Evolutionary conservation across 2,888 invertebrate genomes (phyloP), one percentile per base, ranked within the genome.

Genomic region (Bombyx huttoni): DNA sequence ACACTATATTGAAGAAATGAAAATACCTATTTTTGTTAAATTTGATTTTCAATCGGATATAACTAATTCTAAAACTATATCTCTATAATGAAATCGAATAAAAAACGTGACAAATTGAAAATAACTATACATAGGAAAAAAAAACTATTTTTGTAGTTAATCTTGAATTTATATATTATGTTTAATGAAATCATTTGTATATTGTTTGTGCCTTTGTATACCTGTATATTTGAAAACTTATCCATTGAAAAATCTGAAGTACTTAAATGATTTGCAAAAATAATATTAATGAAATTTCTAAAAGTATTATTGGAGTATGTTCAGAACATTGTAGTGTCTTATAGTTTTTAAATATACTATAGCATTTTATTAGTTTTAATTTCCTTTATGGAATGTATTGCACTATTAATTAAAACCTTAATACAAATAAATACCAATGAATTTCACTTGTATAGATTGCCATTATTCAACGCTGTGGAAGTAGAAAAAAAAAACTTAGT

Each of bases 191-290:
- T 49, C 12, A 40, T 40, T 40, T 40, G 14, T 49, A 35, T 35
- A 49, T 45, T 49, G 34, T 49, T 49, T 48, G 50, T 50, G 45
- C 50, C 50, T 40, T 40, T 40, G 12, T 50, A 13, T 49, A 46
- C 13, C 34, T 34, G 45, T 49, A 46, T 33, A 50, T 50, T 54
- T 14, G 47, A 47, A 48, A 50, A 50, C 34, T 33, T 46, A 46
- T 34, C 13, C 46, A 40, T 50, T 45, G 10, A 49, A 34, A 40
- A 48, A 51, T 14, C 34, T 49, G 57, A 68, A 73, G 77, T 79
- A 80, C 76, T 78, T 81, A 79, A 40, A 75, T 68, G 57, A 63
- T 68, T 67, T 72, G 77, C 75, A 79, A 77, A 76, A 73, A 68
- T 61, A 52, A 54, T 24, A 34, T 48, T 12, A 48, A 49, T 49